Conservation (phyloP, 37 sponge, comb jelly and placozoan genomes). For the Cliona cf. orientalis region DNA sequence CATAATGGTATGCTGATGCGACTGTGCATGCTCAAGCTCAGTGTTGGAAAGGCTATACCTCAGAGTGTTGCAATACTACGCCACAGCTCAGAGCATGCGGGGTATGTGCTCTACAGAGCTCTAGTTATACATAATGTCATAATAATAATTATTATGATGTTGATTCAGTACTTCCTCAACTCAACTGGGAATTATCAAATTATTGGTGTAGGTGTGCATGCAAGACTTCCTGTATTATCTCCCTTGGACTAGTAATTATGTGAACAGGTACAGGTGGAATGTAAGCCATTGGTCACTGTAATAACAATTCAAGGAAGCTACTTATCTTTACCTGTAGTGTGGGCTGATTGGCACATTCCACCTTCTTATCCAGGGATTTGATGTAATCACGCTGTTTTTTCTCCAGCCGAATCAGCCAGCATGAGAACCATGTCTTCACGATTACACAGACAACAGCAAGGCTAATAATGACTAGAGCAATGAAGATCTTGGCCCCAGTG, state of each 20-base stretch:
- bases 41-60: no score
- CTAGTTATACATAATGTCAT: no score
- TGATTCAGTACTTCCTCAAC: no score
- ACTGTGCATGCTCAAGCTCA: no score
- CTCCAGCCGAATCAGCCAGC: conserved; percentile 21
- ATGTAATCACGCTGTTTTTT: conserved; percentile 27
- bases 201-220: no score
- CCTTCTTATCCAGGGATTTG: conserved; percentile 4
- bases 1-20: no score
- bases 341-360: neutral
- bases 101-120: no score
- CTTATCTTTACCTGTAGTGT: neutral
- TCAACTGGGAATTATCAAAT: no score
- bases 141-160: no score
- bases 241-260: neutral
- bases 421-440: neutral
- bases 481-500: neutral
- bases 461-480: neutral
- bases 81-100: no score
- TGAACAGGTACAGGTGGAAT: neutral
- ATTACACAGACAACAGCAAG: conserved; percentile 17
- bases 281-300: neutral
- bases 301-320: neutral
- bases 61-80: no score
- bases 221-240: no score